A percentile compares a stretch with the other conserved stretches of the same genome.
phyloP scores from a whole-genome alignment of 2,888 invertebrate genomes.

The Dolomedes plantarius region DNA sequence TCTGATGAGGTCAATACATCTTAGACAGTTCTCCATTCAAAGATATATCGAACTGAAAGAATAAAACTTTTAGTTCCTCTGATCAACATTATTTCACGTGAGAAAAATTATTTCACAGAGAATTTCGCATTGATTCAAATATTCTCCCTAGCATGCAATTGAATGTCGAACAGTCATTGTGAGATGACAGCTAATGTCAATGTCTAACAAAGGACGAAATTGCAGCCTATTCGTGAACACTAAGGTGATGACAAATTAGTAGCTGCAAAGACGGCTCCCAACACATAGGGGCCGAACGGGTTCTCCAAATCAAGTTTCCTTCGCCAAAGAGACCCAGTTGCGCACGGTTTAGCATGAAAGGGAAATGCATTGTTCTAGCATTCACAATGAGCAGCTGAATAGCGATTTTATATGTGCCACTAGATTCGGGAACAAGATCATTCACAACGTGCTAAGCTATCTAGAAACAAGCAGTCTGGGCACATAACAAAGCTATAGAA shows the following conservation, averaged over 20 bases:
- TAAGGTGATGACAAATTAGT: conserved; percentile 16
- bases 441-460: neutral
- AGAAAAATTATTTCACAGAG: neutral
- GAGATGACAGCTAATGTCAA: neutral
- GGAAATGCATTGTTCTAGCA: neutral
- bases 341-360: conserved; percentile 4
- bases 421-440: neutral
- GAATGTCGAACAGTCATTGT: neutral
- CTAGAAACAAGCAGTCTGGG: neutral
- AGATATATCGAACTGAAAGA: too few relatives aligned
- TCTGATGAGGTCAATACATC: too few relatives aligned
- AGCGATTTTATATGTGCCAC: neutral
- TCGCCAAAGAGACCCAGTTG: conserved; percentile 3
- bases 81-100: too few relatives aligned
- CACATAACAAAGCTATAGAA: too few relatives aligned
- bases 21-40: too few relatives aligned
- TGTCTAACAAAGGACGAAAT: conserved; percentile 1
- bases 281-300: neutral
- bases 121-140: neutral
- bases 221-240: neutral
- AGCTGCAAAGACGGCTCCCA: conserved; percentile 8
- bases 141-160: neutral
- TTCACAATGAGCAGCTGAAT: neutral
- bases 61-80: too few relatives aligned
- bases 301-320: conserved; percentile 4